Conservation (phyloP, 2,797 vertebrate genomes). For the Octomys mimax region DNA sequence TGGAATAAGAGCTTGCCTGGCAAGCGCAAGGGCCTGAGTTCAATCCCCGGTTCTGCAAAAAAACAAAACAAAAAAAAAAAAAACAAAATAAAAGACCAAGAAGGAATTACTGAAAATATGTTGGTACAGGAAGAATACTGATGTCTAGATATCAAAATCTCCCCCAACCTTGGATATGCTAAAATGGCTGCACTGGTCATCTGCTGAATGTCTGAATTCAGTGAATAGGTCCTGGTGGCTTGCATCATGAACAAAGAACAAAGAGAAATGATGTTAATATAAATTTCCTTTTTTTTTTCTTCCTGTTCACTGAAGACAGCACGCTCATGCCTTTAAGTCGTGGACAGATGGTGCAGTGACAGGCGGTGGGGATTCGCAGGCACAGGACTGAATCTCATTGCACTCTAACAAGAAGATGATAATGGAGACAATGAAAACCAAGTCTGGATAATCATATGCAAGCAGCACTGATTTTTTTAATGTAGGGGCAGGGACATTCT, state of each 20-base stretch:
- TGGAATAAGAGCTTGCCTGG: too few relatives aligned
- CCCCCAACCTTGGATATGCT: not conserved
- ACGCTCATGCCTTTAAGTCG: conserved; percentile 65
- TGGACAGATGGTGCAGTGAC: conserved; percentile 82
- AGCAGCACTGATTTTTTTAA: conserved; percentile 38
- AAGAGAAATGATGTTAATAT: conserved; percentile 53
- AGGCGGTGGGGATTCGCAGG: conserved; percentile 70
- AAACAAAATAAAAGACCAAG: too few relatives aligned
- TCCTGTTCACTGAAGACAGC: conserved; percentile 69
- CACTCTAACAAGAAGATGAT: conserved; percentile 72
- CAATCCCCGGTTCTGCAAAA: too few relatives aligned
- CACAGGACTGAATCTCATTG: conserved; percentile 81
- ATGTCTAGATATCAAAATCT: not conserved
- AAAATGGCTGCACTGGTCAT: not conserved
- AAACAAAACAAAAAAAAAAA: too few relatives aligned
- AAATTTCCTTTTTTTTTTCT: conserved; percentile 76
- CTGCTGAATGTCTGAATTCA: not conserved
- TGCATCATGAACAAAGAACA: conserved; percentile 73
- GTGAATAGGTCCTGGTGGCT: not conserved
- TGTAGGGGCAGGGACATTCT: conserved; percentile 44
- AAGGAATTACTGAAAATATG: not conserved
- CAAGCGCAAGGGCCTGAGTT: too few relatives aligned
- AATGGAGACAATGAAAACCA: conserved; percentile 70
- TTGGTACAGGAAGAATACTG: not conserved
- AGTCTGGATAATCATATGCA: conserved; percentile 66